Conservation (phyloP, 2,888 invertebrate species). For the Pharmacophagus antenor region DNA sequence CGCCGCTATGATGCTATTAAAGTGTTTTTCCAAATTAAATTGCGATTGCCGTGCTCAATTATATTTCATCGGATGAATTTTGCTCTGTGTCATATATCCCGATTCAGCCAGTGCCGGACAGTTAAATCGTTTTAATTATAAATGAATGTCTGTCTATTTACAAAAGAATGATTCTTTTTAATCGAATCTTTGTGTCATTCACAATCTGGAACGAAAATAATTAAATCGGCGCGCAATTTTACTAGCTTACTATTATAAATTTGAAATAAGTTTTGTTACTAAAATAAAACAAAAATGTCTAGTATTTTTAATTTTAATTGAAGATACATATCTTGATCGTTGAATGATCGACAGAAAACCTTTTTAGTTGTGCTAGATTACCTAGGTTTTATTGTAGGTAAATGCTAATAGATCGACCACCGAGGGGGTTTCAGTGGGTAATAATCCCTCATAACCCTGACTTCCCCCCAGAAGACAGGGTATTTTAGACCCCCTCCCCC, state of each 20-base stretch:
- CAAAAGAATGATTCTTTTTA: conserved; percentile 16
- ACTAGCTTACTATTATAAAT: background rate
- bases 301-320: too few relatives aligned
- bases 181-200: conserved; percentile 15
- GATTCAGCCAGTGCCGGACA: conserved; percentile 7
- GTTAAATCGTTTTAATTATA: conserved; percentile 25
- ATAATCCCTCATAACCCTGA: too few relatives aligned
- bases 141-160: conserved; percentile 25
- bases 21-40: conserved; percentile 10
- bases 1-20: conserved; percentile 8
- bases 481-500: too few relatives aligned
- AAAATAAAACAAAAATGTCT: too few relatives aligned
- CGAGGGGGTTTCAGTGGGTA: too few relatives aligned
- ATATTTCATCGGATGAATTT: conserved; percentile 12
- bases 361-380: too few relatives aligned
- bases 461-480: too few relatives aligned
- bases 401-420: too few relatives aligned
- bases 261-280: background rate
- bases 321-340: too few relatives aligned
- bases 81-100: background rate
- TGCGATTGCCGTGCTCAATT: conserved; percentile 2
- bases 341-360: too few relatives aligned
- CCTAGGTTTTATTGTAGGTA: too few relatives aligned
- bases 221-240: conserved; percentile 11
- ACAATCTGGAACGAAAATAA: conserved; percentile 12